Conservation (phyloP, 1,140 invertebrate genomes). For the Hyphantria cunea region DNA sequence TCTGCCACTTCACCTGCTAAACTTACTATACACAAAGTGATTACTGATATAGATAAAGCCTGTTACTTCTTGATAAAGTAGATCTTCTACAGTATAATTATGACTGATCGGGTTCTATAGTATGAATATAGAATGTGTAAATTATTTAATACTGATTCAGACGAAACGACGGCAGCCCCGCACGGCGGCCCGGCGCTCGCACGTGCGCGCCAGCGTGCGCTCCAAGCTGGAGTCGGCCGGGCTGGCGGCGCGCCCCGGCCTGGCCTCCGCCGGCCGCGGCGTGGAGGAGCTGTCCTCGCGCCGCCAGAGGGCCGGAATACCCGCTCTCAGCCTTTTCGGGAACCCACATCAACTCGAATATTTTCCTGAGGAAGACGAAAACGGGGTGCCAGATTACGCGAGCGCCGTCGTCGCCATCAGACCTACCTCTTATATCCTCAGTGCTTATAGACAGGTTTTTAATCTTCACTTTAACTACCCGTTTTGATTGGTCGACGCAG, state of each 20-base stretch:
- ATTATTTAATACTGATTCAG: constrained; percentile 30
- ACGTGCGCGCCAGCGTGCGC: constrained; percentile 67
- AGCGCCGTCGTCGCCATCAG: constrained; percentile 69
- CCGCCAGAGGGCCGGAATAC: constrained; percentile 48
- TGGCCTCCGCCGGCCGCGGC: not conserved
- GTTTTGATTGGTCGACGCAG: not conserved
- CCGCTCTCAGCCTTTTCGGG: constrained; percentile 82
- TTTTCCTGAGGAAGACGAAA: constrained; percentile 82
- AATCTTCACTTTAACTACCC: not conserved
- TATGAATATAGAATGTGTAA: too few species aligned
- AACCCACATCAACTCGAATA: constrained; percentile 84
- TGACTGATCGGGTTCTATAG: too few species aligned
- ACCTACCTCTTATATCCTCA: constrained; percentile 67
- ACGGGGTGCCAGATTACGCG: constrained; percentile 50
- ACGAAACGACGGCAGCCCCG: constrained; percentile 62
- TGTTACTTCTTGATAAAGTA: too few species aligned
- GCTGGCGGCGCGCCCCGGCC: not conserved
- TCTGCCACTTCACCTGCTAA: too few species aligned
- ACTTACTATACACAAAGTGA: too few species aligned
- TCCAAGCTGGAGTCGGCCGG: constrained; percentile 39
- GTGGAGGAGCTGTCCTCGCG: constrained; percentile 58
- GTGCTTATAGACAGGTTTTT: constrained; percentile 66
- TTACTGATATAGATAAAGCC: too few species aligned
- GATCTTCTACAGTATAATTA: too few species aligned
- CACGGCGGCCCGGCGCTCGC: constrained; percentile 68